Base-by-base conservation (phyloP, 2,113 vertebrate genomes). In the Megalops atlanticus region DNA sequence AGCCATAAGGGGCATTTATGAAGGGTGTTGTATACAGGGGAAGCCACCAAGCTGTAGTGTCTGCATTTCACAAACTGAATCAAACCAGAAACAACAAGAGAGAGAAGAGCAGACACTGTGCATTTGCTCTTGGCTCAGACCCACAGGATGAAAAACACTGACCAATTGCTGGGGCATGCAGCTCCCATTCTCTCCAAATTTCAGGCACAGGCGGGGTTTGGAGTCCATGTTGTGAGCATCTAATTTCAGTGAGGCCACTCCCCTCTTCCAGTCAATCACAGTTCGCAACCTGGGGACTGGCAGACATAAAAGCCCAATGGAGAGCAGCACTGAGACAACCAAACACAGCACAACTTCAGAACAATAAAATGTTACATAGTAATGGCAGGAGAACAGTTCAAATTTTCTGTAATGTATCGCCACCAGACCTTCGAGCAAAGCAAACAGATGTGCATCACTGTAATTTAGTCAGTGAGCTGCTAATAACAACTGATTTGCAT, bases 211-310 rank as follows among this genome's bases (percentile, higher is more conserved):
- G 58, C 1, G 71, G 58, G 58, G 5, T 31, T 5, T 6, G 11
- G 43, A 18, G n/a, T 5, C 77, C 0, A 18, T 16, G n/a, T 82
- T 78, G 0, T 18, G 47, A 0, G 11, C 70, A 2, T 18, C 78
- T n/a, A 87, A 81, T 54, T 74, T 45, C 76, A 95, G 79, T 71
- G 89, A 84, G 73, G 92, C 82, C 76, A 74, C 15, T 2, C 86
- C 82, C 41, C 2, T 85, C 1, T 72, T 5, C 24, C 0, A 0
- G 31, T 87, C 76, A 69, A 88, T 82, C 0, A 10, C 11, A 27
- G 3, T 24, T 1, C 0, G 38, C 10, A 94, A 6, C 24, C 0
- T 84, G 1, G 89, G 91, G 49, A 83, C 94, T 95, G 84, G 81
- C 33, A 74, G n/a, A 35, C 45, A 64, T 11, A 69, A 78, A 27